These are phyloP conservation scores for Chamaea fasciata DNA, from an alignment of 2,113 vertebrate genomes.

Conservation along the genomic window DNA sequence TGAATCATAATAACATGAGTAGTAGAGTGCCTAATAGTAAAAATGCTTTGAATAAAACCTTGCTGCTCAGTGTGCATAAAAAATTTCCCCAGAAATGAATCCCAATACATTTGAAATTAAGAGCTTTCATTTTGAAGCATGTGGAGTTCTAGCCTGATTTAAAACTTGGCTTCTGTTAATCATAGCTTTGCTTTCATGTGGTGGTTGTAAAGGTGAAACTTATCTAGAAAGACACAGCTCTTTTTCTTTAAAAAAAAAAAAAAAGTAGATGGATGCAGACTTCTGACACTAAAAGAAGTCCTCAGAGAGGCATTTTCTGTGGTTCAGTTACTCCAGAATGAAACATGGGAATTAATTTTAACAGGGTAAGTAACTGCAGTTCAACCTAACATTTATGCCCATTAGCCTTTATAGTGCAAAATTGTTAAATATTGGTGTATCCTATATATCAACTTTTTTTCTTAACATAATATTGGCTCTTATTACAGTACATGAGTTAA, in stretches of 20 bases:
- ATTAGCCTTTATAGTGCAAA: background rate
- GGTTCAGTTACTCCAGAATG: background rate
- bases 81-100: accelerated
- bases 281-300: background rate
- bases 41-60: background rate
- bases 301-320: background rate
- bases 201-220: background rate
- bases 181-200: background rate
- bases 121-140: background rate
- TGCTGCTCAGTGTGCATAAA: background rate
- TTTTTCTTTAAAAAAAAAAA: background rate
- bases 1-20: background rate
- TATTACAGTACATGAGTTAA: background rate
- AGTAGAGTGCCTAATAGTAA: background rate
- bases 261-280: no score
- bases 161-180: background rate
- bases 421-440: background rate
- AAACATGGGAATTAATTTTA: background rate
- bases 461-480: background rate
- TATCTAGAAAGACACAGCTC: background rate
- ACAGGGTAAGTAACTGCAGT: background rate
- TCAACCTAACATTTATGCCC: background rate
- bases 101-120: background rate
- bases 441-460: background rate
- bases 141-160: background rate